Evolutionary conservation across 2,113 vertebrate species (phyloP), one percentile per base, ranked within the genome.

Genomic region (Panthera tigris): DNA sequence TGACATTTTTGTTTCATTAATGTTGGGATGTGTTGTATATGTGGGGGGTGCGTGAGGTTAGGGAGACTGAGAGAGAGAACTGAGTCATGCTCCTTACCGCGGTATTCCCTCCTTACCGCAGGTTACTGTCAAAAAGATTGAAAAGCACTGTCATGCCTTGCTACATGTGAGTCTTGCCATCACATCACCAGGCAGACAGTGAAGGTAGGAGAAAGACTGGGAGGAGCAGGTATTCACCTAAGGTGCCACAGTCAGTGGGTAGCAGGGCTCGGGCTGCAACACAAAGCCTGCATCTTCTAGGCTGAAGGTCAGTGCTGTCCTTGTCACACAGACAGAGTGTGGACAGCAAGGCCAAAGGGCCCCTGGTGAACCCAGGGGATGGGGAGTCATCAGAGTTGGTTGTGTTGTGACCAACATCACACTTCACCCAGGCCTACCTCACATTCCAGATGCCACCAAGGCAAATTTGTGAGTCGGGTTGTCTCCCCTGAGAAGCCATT

Each of bases 1-100:
- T 79, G 3, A 93, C 86, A 82, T 39, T 92, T 90, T 92, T 89
- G 21, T 91, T 93, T 41, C 39, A 83, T 68, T 79, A 48, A 11
- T 80, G 21, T 52, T 65, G 31, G 2, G 5, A 33, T 13, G 25
- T 61, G 61, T 48, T 74, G 68, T 84, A 4, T 63, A 52, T 7
- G 3, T 7, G 78, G 3, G 8, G 4, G 68, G 15, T 14, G 8
- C 9, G 27, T 1, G 3, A 3, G 21, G 7, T 61, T 16, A 18
- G 14, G 14, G 14, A 27, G 39, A 76, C 25, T 41, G 11, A 73
- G 18, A 55, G 55, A 74, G 78, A 82, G 18, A 81, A 33, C 21
- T 33, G 25, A 11, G 21, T 80, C 83, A 29, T 33, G 66, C 79
- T 45, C 45, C 45, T 45, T 45, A 45, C 45, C 45, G 45, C 45